Evolutionary conservation across 2,888 invertebrate species (phyloP), one percentile per base, ranked within the genome.

Genomic region (Xiphydria camelus): DNA sequence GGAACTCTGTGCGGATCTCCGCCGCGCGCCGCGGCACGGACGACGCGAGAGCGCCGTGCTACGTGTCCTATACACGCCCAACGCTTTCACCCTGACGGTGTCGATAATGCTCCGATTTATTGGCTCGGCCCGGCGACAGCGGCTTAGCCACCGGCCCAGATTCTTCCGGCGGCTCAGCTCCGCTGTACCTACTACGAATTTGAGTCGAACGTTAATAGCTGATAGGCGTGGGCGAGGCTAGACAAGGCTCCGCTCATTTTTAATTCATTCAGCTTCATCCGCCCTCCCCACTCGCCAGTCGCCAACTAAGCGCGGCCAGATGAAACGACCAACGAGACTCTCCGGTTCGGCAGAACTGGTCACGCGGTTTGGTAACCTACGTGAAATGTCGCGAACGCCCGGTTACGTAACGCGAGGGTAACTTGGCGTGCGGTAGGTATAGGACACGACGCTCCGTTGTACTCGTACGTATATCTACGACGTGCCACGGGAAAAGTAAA

Each of bases 41-140:
- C n/a, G n/a, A n/a, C n/a, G n/a, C n/a, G n/a, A n/a, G n/a, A n/a
- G n/a, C n/a, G n/a, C n/a, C n/a, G n/a, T n/a, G n/a, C n/a, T n/a
- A n/a, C n/a, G n/a, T n/a, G n/a, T n/a, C n/a, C n/a, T n/a, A n/a
- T n/a, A n/a, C n/a, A n/a, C n/a, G n/a, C n/a, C n/a, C n/a, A n/a
- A n/a, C 15, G 15, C 29, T 29, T 29, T 29, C 29, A 14, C 29
- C 29, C 15, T 14, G 4, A 15, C 12, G 29, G 12, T 62, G 57
- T 58, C 61, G 62, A 61, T 66, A 65, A 65, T 62, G 53, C 57
- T 50, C 57, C 51, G 64, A 66, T 65, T 66, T 66, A 65, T 62
- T 52, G 61, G 55, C 41, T 50, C 41, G 41, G 48, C 43, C 46
- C 49, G 51, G 55, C 49, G 12, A 14, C 14, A 14, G 15, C 29